phyloP scores from a whole-genome alignment of 2,797 vertebrate species.

The Enteromius trimaculatus region DNA sequence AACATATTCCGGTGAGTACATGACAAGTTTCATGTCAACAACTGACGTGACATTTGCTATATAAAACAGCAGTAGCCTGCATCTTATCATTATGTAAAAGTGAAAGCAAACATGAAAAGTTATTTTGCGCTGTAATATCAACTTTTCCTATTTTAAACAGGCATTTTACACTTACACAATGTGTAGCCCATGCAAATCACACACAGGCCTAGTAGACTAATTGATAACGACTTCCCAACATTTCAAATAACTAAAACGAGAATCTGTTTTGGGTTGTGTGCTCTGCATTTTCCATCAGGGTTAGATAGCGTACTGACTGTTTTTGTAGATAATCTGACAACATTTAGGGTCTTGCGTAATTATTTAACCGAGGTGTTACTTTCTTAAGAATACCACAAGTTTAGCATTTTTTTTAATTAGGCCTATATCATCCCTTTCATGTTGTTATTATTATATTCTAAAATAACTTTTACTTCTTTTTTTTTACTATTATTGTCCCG shows the following conservation, averaged over 20 bases:
- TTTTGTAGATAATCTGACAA: neutral
- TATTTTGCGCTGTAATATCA: neutral
- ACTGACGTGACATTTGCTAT: neutral
- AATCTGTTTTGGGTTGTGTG: neutral
- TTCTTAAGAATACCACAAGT: no score
- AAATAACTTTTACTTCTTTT: neutral
- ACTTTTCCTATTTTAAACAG: neutral
- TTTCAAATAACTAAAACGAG: neutral
- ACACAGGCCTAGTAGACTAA: neutral
- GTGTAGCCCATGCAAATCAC: neutral
- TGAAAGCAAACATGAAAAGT: constrained; percentile 20
- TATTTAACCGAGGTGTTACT: neutral
- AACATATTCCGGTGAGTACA: constrained; percentile 37
- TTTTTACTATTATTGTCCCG: accelerated
- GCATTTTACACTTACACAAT: neutral
- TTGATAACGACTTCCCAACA: neutral
- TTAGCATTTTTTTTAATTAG: neutral
- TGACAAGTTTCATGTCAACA: neutral
- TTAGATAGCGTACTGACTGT: neutral
- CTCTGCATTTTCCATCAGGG: neutral
- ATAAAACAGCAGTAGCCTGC: neutral
- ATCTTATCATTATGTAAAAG: neutral
- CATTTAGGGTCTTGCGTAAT: neutral
- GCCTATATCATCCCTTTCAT: neutral
- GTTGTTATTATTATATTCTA: neutral